phyloP scores from a whole-genome alignment of 2,113 vertebrate species.

The Mellivora capensis region DNA sequence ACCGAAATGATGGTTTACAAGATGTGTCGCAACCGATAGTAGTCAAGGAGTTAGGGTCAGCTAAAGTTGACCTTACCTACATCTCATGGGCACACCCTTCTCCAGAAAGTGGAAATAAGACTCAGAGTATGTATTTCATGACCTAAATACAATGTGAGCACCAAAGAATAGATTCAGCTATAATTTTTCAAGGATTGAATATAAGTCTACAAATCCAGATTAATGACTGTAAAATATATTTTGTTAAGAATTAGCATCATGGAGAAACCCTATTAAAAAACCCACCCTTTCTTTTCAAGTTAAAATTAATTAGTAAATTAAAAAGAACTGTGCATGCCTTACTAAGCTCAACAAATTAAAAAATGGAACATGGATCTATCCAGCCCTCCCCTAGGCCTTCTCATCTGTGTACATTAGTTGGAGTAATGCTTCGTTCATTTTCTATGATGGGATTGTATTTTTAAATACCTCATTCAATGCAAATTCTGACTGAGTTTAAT shows the following conservation, averaged over 20 bases:
- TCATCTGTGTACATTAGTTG: neutral
- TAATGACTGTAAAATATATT: neutral
- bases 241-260: neutral
- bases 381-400: neutral
- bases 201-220: neutral
- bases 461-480: neutral
- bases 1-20: neutral
- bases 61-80: neutral
- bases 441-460: neutral
- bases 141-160: neutral
- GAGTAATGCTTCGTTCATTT: neutral
- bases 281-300: neutral
- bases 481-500: neutral
- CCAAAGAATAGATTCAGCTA: neutral
- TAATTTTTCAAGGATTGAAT: neutral
- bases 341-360: conserved; percentile 45
- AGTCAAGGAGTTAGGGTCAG: neutral
- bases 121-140: neutral
- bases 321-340: conserved; percentile 29
- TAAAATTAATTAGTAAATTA: conserved; percentile 51
- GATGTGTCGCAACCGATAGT: neutral
- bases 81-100: neutral
- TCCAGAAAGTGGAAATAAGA: neutral
- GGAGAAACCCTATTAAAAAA: neutral
- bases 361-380: neutral